A percentile compares a stretch with the other conserved stretches of the same genome.
These are phyloP conservation scores for Polylopha cassiicola DNA, from an alignment of 2,888 invertebrate genomes.

Conservation along the genomic window DNA sequence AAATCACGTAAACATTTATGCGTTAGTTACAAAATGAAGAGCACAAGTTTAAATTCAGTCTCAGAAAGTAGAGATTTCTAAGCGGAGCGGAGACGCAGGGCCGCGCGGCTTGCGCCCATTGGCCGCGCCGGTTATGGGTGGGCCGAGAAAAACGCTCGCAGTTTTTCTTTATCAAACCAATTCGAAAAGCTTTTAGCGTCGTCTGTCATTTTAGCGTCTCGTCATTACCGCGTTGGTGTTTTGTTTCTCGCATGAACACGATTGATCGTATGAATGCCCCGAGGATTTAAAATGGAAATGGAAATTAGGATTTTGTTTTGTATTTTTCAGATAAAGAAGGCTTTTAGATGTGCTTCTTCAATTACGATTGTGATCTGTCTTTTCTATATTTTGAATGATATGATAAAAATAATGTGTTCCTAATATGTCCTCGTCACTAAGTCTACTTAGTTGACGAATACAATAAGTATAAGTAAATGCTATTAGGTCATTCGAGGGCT, in stretches of 20 bases:
- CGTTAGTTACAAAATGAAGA: too few species aligned
- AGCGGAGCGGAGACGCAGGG: conserved; percentile 39
- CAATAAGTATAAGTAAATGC: too few species aligned
- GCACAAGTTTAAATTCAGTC: too few species aligned
- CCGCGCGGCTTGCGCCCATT: conserved; percentile 51
- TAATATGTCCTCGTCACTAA: too few species aligned
- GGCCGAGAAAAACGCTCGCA: conserved; percentile 58
- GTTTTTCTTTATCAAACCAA: conserved; percentile 50
- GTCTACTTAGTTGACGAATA: too few species aligned
- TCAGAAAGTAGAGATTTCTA: conserved; percentile 42
- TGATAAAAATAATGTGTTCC: too few species aligned
- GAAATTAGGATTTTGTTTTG: neutral
- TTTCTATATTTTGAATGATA: too few species aligned
- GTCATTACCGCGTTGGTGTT: conserved; percentile 39
- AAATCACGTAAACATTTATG: too few species aligned
- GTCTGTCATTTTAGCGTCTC: conserved; percentile 54
- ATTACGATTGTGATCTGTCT: too few species aligned
- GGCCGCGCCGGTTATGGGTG: conserved; percentile 68
- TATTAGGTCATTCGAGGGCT: too few species aligned
- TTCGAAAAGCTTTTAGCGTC: conserved; percentile 72
- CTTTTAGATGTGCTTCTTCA: too few species aligned
- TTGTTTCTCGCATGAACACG: conserved; percentile 43
- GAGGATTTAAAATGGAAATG: conserved; percentile 1
- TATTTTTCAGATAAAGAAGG: conserved; percentile 1
- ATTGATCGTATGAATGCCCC: conserved; percentile 49